phyloP scores from a whole-genome alignment of 2,113 vertebrate species.

The Narcine bancroftii region DNA sequence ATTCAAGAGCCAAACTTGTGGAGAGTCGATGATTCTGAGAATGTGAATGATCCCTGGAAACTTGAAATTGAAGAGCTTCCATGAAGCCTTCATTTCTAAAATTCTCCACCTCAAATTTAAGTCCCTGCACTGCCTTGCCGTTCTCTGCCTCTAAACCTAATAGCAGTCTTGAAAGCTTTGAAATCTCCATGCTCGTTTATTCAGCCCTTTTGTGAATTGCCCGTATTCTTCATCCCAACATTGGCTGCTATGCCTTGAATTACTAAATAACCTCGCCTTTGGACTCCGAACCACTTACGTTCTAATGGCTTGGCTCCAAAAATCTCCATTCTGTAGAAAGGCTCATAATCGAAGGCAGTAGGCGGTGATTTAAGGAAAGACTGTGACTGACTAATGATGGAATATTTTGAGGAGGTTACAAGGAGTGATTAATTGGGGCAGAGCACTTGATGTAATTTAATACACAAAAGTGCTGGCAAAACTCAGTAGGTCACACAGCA shows the following conservation, averaged over 20 bases:
- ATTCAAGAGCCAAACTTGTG: not conserved
- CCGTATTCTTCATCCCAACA: not conserved
- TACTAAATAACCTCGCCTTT: not conserved
- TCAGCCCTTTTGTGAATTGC: not conserved
- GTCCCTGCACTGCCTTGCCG: not conserved
- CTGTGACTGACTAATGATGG: no score
- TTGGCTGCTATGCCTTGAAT: not conserved
- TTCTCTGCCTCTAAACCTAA: not conserved
- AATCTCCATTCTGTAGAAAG: no score
- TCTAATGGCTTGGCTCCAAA: not conserved
- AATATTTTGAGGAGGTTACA: no score
- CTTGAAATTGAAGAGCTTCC: not conserved
- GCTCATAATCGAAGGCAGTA: no score
- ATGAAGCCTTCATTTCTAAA: not conserved
- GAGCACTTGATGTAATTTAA: no score
- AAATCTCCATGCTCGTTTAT: not conserved
- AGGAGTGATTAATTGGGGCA: no score
- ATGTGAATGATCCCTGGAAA: not conserved
- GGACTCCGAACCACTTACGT: not conserved
- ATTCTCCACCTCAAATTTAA: not conserved
- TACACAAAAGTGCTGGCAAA: no score
- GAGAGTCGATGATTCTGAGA: no score
- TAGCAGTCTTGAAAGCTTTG: not conserved
- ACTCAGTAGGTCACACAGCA: no score
- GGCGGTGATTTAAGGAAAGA: no score